Percentiles rank a stretch among this genome's conserved stretches.
These are phyloP conservation scores for Dromaius novaehollandiae DNA, from an alignment of 2,113 vertebrate species.

Conservation along the genomic window DNA sequence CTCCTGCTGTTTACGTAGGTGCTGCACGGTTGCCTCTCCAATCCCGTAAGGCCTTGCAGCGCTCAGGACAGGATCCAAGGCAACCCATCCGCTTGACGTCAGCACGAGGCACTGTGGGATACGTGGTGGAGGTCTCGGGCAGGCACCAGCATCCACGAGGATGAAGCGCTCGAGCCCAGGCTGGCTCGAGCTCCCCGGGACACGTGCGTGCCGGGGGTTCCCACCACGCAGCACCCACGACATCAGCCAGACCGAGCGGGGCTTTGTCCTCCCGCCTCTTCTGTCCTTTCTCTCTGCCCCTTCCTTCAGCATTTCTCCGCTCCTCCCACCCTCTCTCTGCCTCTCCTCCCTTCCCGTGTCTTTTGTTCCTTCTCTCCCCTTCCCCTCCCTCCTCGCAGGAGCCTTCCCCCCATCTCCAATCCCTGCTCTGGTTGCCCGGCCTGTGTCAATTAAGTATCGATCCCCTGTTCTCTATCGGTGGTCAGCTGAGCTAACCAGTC, in stretches of 20 bases:
- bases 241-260: rapidly evolving
- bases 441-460: conserved; percentile 70
- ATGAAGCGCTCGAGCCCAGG: too few relatives aligned
- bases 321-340: conserved; percentile 57
- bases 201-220: background rate
- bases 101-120: too few relatives aligned
- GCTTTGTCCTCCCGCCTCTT: background rate
- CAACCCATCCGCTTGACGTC: background rate
- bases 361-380: conserved; percentile 59
- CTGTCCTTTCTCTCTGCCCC: background rate
- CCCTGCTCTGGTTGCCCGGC: conserved; percentile 51
- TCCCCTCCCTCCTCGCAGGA: conserved; percentile 57
- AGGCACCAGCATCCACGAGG: too few relatives aligned
- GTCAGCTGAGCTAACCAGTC: conserved; percentile 73
- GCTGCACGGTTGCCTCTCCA: rapidly evolving
- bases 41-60: rapidly evolving
- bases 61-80: rapidly evolving
- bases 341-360: conserved; percentile 20
- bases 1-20: rapidly evolving
- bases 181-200: background rate
- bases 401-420: conserved; percentile 55
- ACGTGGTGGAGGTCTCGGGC: too few relatives aligned
- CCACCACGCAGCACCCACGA: rapidly evolving
- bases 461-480: conserved; percentile 69
- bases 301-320: background rate